phyloP scores from a whole-genome alignment of 2,113 vertebrate genomes.

The Columba janthina region DNA sequence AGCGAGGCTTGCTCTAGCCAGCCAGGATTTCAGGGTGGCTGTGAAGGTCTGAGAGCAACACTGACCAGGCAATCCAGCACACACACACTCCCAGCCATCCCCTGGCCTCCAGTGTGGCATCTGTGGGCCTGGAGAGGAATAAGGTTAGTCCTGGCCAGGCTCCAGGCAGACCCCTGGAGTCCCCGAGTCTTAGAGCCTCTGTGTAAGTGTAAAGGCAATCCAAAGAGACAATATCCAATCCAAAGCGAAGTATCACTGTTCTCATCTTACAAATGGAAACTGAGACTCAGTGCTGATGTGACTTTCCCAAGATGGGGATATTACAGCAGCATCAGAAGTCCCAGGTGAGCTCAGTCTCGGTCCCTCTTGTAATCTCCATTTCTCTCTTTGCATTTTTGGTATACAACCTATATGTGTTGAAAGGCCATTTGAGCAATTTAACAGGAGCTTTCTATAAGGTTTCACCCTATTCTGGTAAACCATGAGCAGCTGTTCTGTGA shows the following conservation, averaged over 20 bases:
- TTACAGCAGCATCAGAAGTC: background rate
- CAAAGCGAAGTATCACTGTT: background rate
- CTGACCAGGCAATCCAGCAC: background rate
- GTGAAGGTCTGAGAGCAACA: background rate
- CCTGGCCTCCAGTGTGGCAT: fast-evolving
- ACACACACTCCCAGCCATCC: fast-evolving
- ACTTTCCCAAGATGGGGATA: background rate
- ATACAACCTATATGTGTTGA: background rate
- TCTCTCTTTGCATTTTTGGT: background rate
- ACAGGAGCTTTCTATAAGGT: background rate
- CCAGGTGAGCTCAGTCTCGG: background rate
- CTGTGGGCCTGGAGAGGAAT: background rate
- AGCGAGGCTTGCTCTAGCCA: background rate
- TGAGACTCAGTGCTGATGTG: background rate
- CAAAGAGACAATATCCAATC: background rate
- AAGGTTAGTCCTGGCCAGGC: background rate
- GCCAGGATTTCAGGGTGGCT: background rate
- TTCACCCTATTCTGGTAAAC: background rate
- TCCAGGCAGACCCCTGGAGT: background rate
- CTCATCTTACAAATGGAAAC: background rate
- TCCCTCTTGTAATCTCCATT: background rate
- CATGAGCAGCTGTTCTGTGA: background rate
- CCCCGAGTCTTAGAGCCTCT: background rate
- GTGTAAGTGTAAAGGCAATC: background rate
- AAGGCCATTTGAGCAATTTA: background rate